These are phyloP conservation scores for Smithornis capensis DNA, from an alignment of 2,113 vertebrate genomes.

Conservation along the genomic window DNA sequence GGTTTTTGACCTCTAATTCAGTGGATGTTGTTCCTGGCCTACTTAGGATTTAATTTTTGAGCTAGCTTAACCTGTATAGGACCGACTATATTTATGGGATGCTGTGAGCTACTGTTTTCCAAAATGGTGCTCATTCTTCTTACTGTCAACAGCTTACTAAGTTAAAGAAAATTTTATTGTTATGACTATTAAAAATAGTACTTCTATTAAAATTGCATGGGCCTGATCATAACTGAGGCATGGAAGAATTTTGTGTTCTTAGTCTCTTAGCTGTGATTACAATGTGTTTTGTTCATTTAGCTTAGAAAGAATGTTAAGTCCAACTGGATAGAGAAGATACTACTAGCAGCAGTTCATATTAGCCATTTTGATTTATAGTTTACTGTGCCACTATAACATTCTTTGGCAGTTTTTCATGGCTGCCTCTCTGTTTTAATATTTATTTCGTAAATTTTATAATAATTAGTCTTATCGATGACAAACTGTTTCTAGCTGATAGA, in stretches of 20 bases:
- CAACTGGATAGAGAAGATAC: not conserved
- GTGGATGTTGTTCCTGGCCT: not conserved
- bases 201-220: not conserved
- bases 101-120: not conserved
- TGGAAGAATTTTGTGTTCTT: not conserved
- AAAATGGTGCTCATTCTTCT: not conserved
- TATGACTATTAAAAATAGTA: not conserved
- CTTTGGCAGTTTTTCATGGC: not conserved
- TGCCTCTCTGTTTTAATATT: not conserved
- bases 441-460: not conserved
- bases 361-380: not conserved
- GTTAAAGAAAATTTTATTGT: not conserved
- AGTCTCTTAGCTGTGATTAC: not conserved
- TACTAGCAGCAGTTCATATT: not conserved
- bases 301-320: not conserved
- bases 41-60: slow-evolving; percentile 12
- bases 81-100: not conserved
- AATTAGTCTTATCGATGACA: not conserved
- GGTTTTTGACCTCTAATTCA: not conserved
- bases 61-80: not conserved
- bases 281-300: not conserved
- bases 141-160: not conserved
- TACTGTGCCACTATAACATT: not conserved
- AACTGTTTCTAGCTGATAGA: not conserved
- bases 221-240: not conserved